A percentile compares a stretch with the other conserved stretches of the same genome.
Conservation (phyloP, 2,888 invertebrate species). For the Volucella inanis region DNA sequence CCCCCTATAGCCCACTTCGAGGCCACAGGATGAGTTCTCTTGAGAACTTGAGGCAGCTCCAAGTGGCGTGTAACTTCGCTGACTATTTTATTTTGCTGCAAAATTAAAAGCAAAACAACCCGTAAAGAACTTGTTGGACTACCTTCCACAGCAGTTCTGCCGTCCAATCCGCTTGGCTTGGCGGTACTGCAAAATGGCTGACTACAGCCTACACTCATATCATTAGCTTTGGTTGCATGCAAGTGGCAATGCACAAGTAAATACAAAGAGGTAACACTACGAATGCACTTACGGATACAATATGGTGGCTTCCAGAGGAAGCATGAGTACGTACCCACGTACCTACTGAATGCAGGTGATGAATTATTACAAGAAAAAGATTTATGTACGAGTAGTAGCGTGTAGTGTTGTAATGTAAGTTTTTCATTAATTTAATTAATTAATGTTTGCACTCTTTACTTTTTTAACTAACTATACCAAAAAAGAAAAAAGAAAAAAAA, state of each 20-base stretch:
- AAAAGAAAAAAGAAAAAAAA: not conserved
- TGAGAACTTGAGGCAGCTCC: conserved; percentile 34
- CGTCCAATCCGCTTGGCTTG: conserved; percentile 63
- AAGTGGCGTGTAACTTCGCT: conserved; percentile 18
- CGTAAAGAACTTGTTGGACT: conserved; percentile 62
- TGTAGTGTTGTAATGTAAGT: conserved; percentile 25
- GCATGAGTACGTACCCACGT: not conserved
- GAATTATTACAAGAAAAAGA: conserved; percentile 38
- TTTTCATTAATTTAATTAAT: conserved; percentile 56
- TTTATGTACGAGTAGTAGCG: conserved; percentile 35
- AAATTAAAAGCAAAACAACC: conserved; percentile 44
- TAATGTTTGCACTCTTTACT: conserved; percentile 17
- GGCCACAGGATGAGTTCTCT: conserved; percentile 35
- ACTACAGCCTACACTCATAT: conserved; percentile 43
- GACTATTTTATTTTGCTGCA: conserved; percentile 51
- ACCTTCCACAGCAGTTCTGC: conserved; percentile 37
- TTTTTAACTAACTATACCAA: not conserved
- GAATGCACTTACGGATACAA: conserved; percentile 9
- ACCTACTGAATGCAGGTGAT: conserved; percentile 29
- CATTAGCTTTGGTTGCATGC: conserved; percentile 25
- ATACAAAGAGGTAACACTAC: not conserved
- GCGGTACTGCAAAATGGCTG: conserved; percentile 68
- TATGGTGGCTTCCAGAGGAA: not conserved
- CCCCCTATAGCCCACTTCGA: conserved; percentile 50
- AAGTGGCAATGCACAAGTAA: not conserved